phyloP scores from a whole-genome alignment of 2,113 vertebrate species.

The Hydrolagus affinis region DNA sequence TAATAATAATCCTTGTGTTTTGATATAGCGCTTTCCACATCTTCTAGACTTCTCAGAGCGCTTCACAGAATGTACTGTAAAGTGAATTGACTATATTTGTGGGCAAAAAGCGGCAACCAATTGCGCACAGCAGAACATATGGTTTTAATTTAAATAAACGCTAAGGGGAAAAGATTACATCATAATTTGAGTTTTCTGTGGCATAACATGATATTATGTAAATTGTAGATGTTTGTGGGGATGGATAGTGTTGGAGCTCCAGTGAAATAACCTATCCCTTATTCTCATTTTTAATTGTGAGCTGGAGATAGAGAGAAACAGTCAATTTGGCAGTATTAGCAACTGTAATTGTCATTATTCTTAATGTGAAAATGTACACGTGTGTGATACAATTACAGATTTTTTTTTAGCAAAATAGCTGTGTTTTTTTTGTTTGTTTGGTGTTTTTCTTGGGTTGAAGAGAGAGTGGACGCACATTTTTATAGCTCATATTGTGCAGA shows the following conservation, averaged over 20 bases:
- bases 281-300: background rate
- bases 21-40: too few relatives aligned
- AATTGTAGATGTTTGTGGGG: background rate
- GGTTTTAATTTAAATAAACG: background rate
- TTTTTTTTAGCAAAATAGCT: slow-evolving; percentile 26
- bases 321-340: background rate
- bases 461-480: slow-evolving; percentile 14
- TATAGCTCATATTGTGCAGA: slow-evolving; percentile 29
- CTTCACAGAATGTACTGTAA: too few relatives aligned
- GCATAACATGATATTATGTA: background rate
- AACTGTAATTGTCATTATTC: slow-evolving; percentile 23
- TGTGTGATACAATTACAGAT: slow-evolving; percentile 28
- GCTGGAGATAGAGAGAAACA: background rate
- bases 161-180: background rate
- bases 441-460: slow-evolving; percentile 1
- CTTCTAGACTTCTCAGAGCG: too few relatives aligned
- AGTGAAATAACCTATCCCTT: too few relatives aligned
- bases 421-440: slow-evolving; percentile 27
- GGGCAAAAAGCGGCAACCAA: too few relatives aligned
- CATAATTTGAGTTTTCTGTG: background rate
- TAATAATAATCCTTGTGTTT: too few relatives aligned
- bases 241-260: background rate
- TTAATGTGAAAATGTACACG: slow-evolving; percentile 27
- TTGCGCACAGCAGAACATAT: too few relatives aligned
- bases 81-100: too few relatives aligned